phyloP scores from a whole-genome alignment of 1,140 invertebrate species.

The Drosophila pectinifera region DNA sequence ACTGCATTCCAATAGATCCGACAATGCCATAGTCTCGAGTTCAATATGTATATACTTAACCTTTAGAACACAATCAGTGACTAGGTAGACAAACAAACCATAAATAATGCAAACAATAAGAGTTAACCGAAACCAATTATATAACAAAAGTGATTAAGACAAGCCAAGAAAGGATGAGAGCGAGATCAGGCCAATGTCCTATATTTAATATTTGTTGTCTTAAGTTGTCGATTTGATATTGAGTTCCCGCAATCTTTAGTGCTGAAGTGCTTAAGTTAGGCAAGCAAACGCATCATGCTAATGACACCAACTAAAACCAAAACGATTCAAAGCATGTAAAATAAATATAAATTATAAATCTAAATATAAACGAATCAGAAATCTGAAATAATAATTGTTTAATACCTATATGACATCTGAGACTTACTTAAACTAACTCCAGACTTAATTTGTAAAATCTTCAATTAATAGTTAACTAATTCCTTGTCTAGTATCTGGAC shows the following conservation, averaged over 20 bases:
- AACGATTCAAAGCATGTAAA: conserved; percentile 55
- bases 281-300: conserved; percentile 27
- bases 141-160: conserved; percentile 4
- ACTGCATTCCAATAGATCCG: conserved; percentile 26
- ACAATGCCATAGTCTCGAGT: conserved; percentile 25
- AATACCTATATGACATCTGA: conserved; percentile 1
- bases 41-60: conserved; percentile 32
- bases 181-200: conserved; percentile 59
- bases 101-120: conserved; percentile 11
- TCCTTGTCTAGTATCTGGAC: no score
- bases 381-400: background rate
- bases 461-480: no score
- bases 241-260: conserved; percentile 41
- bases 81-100: conserved; percentile 12
- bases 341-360: background rate
- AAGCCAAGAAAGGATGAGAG: conserved; percentile 12
- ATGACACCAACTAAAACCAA: conserved; percentile 27
- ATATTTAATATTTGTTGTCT: conserved; percentile 65
- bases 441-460: no score
- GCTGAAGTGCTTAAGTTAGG: conserved; percentile 51
- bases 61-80: conserved; percentile 16
- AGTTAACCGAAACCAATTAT: conserved; percentile 6
- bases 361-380: conserved; percentile 25
- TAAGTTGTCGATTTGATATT: conserved; percentile 43
- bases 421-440: no score